Percentiles rank a stretch among this genome's conserved stretches.
phyloP scores from a whole-genome alignment of 2,113 vertebrate genomes.

The Coptodon rendalli region DNA sequence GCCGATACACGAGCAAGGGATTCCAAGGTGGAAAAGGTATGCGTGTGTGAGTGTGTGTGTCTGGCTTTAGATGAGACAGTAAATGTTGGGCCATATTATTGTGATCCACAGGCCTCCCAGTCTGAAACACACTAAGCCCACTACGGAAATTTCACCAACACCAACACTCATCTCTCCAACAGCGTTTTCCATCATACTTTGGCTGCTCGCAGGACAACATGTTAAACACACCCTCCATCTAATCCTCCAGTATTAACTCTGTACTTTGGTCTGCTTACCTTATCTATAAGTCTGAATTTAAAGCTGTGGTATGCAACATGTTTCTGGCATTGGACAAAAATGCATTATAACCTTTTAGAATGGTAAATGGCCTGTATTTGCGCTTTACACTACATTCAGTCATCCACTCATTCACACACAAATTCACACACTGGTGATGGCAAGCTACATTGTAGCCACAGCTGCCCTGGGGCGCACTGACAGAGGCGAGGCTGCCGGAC shows the following conservation, averaged over 20 bases:
- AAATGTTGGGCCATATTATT: slow-evolving; percentile 52
- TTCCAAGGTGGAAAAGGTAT: slow-evolving; percentile 65
- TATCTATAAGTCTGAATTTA: not conserved
- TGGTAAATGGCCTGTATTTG: not conserved
- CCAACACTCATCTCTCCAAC: slow-evolving; percentile 20
- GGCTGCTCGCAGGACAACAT: not conserved
- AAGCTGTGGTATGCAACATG: not conserved
- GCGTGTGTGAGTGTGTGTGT: slow-evolving; percentile 3
- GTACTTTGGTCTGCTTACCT: not conserved
- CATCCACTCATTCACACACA: not conserved
- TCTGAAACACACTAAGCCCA: slow-evolving; percentile 34
- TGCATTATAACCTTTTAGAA: not conserved
- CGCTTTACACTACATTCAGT: not conserved
- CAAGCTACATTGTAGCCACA: not conserved
- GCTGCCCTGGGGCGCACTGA: accelerated
- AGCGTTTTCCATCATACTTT: slow-evolving; percentile 32
- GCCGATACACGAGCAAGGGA: slow-evolving; percentile 60
- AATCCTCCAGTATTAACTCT: not conserved
- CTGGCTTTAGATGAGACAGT: slow-evolving; percentile 58
- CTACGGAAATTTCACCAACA: slow-evolving; percentile 38
- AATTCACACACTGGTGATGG: not conserved
- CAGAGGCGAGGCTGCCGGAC: not conserved
- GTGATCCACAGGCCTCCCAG: slow-evolving; percentile 39
- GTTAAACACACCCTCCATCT: not conserved
- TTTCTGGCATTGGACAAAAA: not conserved